A percentile compares a stretch with the other conserved stretches of the same genome.
Evolutionary conservation across 53 echinoderm and acorn worm species (phyloP).

Genomic region (Antedon mediterranea): DNA sequence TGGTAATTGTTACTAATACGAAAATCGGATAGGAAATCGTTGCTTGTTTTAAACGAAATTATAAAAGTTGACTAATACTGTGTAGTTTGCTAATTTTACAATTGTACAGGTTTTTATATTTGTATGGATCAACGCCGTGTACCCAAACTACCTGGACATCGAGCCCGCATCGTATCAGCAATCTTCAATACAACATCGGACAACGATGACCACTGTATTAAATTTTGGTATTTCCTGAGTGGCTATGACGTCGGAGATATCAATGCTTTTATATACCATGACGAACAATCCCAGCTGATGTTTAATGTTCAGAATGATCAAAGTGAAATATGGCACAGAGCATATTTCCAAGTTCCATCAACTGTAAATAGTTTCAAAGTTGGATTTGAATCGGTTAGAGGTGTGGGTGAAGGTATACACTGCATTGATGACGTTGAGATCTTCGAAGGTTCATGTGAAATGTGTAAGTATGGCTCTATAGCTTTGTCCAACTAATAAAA

Average conservation of each 20-base stretch:
- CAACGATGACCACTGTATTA: background rate
- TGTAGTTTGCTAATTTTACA: no score
- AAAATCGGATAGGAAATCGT: no score
- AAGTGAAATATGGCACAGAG: background rate
- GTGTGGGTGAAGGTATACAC: background rate
- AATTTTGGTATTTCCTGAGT: background rate
- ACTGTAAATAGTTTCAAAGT: background rate
- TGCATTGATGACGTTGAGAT: background rate
- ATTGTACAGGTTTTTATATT: background rate
- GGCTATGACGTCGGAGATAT: background rate
- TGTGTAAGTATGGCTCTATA: background rate
- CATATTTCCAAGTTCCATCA: background rate
- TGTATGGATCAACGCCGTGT: background rate
- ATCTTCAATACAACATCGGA: background rate
- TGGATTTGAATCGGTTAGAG: background rate
- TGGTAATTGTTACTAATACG: no score
- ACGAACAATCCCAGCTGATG: background rate
- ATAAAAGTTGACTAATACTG: no score
- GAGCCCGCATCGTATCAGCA: background rate
- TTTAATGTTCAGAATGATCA: background rate
- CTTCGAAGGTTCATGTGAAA: background rate
- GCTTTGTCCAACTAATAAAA: no score
- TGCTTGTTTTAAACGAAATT: no score
- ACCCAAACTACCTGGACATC: background rate
- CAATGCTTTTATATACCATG: background rate